Conservation (phyloP, 2,797 vertebrate genomes). For the Crypturellus tataupa region DNA sequence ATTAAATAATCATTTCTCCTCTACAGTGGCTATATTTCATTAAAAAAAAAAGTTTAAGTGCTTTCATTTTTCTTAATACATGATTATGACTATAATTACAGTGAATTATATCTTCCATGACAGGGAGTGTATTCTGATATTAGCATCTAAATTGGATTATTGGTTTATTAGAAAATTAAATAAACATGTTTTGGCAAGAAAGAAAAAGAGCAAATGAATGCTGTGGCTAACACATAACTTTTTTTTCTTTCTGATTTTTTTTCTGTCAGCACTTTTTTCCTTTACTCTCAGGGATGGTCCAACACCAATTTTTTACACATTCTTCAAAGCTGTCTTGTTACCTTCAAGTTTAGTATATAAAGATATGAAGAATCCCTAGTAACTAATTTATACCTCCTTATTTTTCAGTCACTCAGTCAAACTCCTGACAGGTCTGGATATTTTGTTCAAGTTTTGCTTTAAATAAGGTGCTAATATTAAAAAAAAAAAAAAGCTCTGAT, state of each 20-base stretch:
- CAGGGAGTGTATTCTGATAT: constrained; percentile 54
- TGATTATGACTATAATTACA: constrained; percentile 49
- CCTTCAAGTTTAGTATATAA: constrained; percentile 53
- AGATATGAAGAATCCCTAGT: constrained; percentile 31
- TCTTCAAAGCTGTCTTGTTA: constrained; percentile 64
- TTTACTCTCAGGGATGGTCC: not conserved
- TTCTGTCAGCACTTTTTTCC: constrained; percentile 36
- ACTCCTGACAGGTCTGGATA: constrained; percentile 23
- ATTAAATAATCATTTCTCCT: constrained; percentile 5
- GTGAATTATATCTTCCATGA: constrained; percentile 47
- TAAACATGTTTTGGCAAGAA: not conserved
- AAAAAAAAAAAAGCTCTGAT: not conserved
- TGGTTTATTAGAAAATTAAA: constrained; percentile 50
- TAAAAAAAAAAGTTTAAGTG: constrained; percentile 33
- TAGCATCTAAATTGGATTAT: constrained; percentile 57
- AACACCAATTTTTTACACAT: constrained; percentile 47
- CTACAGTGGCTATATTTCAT: constrained; percentile 8
- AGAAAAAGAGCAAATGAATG: not conserved
- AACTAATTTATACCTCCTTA: constrained; percentile 53
- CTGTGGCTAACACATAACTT: not conserved
- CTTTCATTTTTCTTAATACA: constrained; percentile 1
- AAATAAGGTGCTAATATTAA: constrained; percentile 44
- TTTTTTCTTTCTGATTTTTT: constrained; percentile 60
- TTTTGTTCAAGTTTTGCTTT: constrained; percentile 9
- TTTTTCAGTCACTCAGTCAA: constrained; percentile 34